Conservation (phyloP, 1,140 invertebrate genomes). For the Oryzaephilus surinamensis region DNA sequence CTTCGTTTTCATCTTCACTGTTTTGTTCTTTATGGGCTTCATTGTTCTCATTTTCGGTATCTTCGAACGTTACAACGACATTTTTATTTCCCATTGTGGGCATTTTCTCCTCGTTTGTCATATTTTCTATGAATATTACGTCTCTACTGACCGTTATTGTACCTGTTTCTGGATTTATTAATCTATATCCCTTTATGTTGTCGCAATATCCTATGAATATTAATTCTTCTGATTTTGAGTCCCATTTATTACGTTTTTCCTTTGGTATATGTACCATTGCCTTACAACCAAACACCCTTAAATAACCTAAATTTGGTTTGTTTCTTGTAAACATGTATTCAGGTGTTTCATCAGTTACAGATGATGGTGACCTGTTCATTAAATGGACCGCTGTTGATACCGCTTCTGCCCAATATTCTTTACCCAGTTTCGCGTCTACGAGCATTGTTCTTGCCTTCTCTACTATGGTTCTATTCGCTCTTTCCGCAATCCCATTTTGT, state of each 20-base stretch:
- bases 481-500: constrained; percentile 32
- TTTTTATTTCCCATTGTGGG: too few relatives aligned
- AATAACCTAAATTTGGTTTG: constrained; percentile 15
- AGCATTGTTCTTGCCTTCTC: constrained; percentile 32
- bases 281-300: constrained; percentile 33
- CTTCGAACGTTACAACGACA: too few relatives aligned
- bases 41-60: too few relatives aligned
- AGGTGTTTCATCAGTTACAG: background rate
- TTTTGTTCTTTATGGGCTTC: too few relatives aligned
- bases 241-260: constrained; percentile 28
- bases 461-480: constrained; percentile 17
- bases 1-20: too few relatives aligned
- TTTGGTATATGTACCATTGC: constrained; percentile 34
- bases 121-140: constrained; percentile 13
- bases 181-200: constrained; percentile 33
- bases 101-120: too few relatives aligned
- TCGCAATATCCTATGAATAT: constrained; percentile 37
- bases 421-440: constrained; percentile 27
- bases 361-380: background rate
- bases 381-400: constrained; percentile 16
- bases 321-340: constrained; percentile 13
- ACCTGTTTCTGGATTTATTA: constrained; percentile 26
- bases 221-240: constrained; percentile 21
- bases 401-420: constrained; percentile 36
- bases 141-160: constrained; percentile 23